Percentiles rank a stretch among this genome's conserved stretches.
These are phyloP conservation scores for Pissodes strobi DNA, from an alignment of 1,140 invertebrate genomes.

Conservation along the genomic window DNA sequence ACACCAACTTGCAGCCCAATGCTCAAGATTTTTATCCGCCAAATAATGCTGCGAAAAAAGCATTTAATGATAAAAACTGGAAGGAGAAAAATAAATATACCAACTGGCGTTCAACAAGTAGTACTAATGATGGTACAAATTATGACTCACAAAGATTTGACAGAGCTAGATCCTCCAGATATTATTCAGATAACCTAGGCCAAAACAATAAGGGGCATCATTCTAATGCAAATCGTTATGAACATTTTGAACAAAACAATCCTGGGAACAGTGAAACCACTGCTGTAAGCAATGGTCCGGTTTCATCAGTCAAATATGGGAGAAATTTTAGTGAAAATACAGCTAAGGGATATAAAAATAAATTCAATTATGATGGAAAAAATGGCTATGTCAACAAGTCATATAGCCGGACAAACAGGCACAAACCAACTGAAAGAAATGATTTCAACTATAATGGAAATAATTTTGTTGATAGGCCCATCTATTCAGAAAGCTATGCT, in stretches of 20 bases:
- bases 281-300: neutral
- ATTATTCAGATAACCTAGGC: neutral
- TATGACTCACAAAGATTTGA: conserved; percentile 4
- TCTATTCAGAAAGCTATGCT: no score
- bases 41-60: neutral
- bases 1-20: conserved; percentile 2
- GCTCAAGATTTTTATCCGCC: conserved; percentile 20
- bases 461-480: neutral
- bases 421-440: conserved; percentile 8
- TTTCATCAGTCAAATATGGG: neutral
- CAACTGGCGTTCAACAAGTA: neutral
- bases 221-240: neutral
- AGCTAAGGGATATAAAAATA: conserved; percentile 2
- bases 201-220: neutral
- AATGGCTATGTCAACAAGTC: neutral
- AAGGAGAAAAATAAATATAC: conserved; percentile 3
- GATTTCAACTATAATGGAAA: neutral
- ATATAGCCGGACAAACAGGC: neutral
- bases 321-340: conserved; percentile 9
- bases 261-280: neutral
- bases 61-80: neutral
- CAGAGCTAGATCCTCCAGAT: neutral
- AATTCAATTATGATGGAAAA: conserved; percentile 1
- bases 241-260: neutral
- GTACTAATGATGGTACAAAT: neutral